A percentile compares a stretch with the other conserved stretches of the same genome.
These are phyloP conservation scores for Hyles lineata DNA, from an alignment of 2,888 invertebrate genomes.

Conservation along the genomic window DNA sequence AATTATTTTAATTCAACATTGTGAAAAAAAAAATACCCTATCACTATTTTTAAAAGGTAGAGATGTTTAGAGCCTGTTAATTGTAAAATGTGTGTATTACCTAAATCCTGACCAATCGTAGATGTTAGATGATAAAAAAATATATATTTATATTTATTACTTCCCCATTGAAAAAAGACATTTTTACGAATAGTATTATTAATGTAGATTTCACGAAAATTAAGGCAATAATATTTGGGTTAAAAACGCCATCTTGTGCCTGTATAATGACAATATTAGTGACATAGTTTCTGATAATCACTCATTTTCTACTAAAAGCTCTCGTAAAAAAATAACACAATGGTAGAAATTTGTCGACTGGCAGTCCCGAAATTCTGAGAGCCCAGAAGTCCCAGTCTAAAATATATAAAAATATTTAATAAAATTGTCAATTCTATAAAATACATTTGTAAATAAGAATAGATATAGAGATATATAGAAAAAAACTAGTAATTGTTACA, in stretches of 20 bases:
- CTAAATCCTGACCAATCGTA: slow-evolving; percentile 82
- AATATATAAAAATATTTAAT: slow-evolving; percentile 64
- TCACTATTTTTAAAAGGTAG: slow-evolving; percentile 10
- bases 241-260: slow-evolving; percentile 82
- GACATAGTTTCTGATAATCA: slow-evolving; percentile 58
- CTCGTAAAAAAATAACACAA: slow-evolving; percentile 50
- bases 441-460: slow-evolving; percentile 78
- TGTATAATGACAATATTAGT: slow-evolving; percentile 75
- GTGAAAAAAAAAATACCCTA: neutral
- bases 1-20: neutral
- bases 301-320: slow-evolving; percentile 26
- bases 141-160: slow-evolving; percentile 79
- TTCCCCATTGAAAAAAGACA: slow-evolving; percentile 80
- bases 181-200: slow-evolving; percentile 85
- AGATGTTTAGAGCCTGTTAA: slow-evolving; percentile 46
- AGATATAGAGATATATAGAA: slow-evolving; percentile 71
- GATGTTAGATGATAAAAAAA: slow-evolving; percentile 72
- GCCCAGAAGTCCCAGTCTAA: slow-evolving; percentile 23
- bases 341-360: slow-evolving; percentile 58
- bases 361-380: slow-evolving; percentile 30
- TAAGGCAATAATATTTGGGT: slow-evolving; percentile 80
- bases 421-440: slow-evolving; percentile 78
- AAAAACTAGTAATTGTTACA: slow-evolving; percentile 72
- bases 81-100: slow-evolving; percentile 73
- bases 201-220: slow-evolving; percentile 81